Percentiles rank a stretch among this genome's conserved stretches.
Conservation (phyloP, 1,140 invertebrate genomes). For the Cydia fagiglandana region DNA sequence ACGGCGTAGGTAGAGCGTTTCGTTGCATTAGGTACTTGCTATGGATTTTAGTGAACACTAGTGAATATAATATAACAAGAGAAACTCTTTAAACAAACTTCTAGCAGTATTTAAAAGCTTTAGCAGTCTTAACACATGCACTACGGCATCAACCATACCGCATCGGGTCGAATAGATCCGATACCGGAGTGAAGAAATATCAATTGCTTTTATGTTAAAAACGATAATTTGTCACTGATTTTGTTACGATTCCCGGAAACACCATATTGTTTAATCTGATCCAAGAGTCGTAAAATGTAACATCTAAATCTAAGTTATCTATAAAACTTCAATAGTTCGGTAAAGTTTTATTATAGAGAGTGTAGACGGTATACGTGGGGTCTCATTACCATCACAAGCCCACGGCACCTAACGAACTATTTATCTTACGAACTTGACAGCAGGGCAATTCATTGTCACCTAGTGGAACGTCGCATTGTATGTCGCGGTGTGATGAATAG, state of each 20-base stretch:
- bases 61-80: neutral
- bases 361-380: neutral
- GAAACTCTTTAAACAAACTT: too few species aligned
- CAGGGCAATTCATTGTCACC: conserved; percentile 28
- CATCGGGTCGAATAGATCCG: too few species aligned
- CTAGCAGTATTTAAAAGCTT: too few species aligned
- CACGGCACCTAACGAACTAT: conserved; percentile 30
- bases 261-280: too few species aligned
- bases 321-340: neutral
- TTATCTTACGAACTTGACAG: conserved; percentile 30
- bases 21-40: too few species aligned
- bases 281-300: too few species aligned
- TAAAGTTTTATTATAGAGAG: neutral
- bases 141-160: too few species aligned
- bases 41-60: neutral
- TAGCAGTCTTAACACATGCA: too few species aligned
- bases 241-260: too few species aligned
- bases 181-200: too few species aligned
- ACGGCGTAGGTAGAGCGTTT: neutral
- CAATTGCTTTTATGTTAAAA: too few species aligned
- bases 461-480: conserved; percentile 21
- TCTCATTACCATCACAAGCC: conserved; percentile 13
- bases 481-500: conserved; percentile 21
- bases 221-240: too few species aligned
- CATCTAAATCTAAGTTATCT: neutral